Evolutionary conservation across 2,888 invertebrate genomes (phyloP), one percentile per base, ranked within the genome.

Genomic region (Ischnus inquisitorius): DNA sequence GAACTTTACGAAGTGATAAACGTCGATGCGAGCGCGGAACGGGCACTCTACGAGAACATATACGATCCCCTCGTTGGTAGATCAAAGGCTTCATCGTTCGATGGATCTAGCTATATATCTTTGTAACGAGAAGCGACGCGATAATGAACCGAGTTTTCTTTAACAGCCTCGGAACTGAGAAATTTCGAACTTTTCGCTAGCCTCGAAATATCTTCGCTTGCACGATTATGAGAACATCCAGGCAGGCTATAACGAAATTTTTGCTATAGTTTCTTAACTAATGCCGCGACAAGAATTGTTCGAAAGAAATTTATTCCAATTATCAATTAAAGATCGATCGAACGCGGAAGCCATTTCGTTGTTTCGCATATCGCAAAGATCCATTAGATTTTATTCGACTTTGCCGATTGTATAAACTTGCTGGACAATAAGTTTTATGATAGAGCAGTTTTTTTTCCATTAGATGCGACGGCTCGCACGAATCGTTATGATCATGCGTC

Each of bases 1-100:
- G 81, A 81, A 64, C 71, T 76, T 81, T 76, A 76, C 57, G 71
- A 76, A 81, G 81, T 81, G 81, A 76, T 81, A 81, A 81, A 81
- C 81, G 81, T 28, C 51, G 60, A 14, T 62, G 67, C 14, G 48
- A 51, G 71, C 16, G 76, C 64, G 81, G 76, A 65, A 22, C 69
- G 65, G 16, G 43, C 54, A 16, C 54, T 25, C 64, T 19, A 62
- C 51, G 41, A 54, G 34, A 2, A 14, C 48, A 54, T 19, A 62
- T 41, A 43, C 81, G 51, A 16, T 69, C 19, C 34, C 16, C 54
- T 75, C 71, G 76, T 65, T 65, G 51, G 69, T 75, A 81, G 76
- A 81, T 81, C 76, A 81, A 81, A 81, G 81, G 65, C 75, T 51
- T 46, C 69, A 68, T 62, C 6, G 81, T 81, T 68, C 65, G 34